phyloP scores from a whole-genome alignment of 2,797 vertebrate species.

The Eulemur albifrons region DNA sequence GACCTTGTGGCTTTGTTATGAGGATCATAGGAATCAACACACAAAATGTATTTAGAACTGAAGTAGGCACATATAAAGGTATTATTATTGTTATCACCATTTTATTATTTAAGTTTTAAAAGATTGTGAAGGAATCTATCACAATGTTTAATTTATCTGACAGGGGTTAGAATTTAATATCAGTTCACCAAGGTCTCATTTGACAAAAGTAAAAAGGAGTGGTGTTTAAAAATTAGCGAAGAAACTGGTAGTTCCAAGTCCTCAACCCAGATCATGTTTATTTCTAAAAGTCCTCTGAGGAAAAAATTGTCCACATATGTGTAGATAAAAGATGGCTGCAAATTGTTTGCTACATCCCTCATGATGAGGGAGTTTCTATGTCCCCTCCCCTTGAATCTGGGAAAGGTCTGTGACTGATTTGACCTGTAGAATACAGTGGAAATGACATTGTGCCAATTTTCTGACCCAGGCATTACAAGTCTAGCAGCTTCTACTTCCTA shows the following conservation, averaged over 20 bases:
- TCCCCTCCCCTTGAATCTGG: background rate
- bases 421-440: background rate
- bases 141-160: background rate
- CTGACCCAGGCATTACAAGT: background rate
- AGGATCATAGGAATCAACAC: background rate
- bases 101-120: slow-evolving; percentile 13
- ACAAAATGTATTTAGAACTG: background rate
- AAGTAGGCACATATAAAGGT: background rate
- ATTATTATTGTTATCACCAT: background rate
- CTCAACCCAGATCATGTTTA: background rate
- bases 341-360: slow-evolving; percentile 18
- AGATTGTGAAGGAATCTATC: slow-evolving; percentile 6
- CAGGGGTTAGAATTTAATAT: slow-evolving; percentile 4
- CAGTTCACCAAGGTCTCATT: slow-evolving; percentile 37
- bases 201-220: background rate
- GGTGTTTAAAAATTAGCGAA: background rate
- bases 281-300: slow-evolving; percentile 10
- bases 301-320: background rate
- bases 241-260: background rate
- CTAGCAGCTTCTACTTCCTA: background rate
- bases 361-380: background rate
- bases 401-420: background rate
- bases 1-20: background rate
- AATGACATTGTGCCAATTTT: background rate
- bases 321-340: background rate